Percentiles rank a stretch among this genome's conserved stretches.
These are phyloP conservation scores for Oncorhynchus mykiss DNA, from an alignment of 2,113 vertebrate species.

Conservation along the genomic window DNA sequence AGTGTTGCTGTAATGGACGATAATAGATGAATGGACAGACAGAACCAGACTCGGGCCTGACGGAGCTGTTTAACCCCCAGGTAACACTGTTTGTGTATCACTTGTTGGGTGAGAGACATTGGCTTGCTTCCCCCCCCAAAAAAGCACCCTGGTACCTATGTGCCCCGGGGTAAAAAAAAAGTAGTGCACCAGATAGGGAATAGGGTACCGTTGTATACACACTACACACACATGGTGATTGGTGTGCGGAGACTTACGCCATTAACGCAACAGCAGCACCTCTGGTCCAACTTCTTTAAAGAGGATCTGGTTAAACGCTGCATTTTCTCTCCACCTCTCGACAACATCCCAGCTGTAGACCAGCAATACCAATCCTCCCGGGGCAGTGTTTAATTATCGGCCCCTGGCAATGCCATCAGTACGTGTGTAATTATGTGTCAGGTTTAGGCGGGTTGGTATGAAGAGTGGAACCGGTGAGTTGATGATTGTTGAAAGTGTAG, in stretches of 20 bases:
- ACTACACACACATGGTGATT: conserved; percentile 57
- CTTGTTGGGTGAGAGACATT: conserved; percentile 79
- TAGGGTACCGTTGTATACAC: no score
- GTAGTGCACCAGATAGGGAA: no score
- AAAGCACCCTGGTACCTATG: no score
- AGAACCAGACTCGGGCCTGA: conserved; percentile 43
- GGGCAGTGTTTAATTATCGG: conserved; percentile 95
- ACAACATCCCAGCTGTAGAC: conserved; percentile 88
- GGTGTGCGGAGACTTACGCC: conserved; percentile 75
- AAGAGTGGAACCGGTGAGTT: conserved; percentile 84
- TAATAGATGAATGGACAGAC: conserved; percentile 61
- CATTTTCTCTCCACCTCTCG: conserved; percentile 82
- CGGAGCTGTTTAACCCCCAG: conserved; percentile 82
- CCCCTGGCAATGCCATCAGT: conserved; percentile 87
- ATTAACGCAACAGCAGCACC: conserved; percentile 46
- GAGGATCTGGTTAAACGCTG: conserved; percentile 73
- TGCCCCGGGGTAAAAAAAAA: no score
- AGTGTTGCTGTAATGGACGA: conserved; percentile 40
- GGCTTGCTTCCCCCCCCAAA: no score
- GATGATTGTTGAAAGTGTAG: conserved; percentile 88
- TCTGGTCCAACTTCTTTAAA: conserved; percentile 76
- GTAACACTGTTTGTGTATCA: conserved; percentile 81
- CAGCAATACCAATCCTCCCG: conserved; percentile 86
- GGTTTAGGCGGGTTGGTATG: conserved; percentile 89
- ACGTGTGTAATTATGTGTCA: conserved; percentile 97